Conservation (phyloP, 1,140 invertebrate genomes). For the Drosophila serrata region DNA sequence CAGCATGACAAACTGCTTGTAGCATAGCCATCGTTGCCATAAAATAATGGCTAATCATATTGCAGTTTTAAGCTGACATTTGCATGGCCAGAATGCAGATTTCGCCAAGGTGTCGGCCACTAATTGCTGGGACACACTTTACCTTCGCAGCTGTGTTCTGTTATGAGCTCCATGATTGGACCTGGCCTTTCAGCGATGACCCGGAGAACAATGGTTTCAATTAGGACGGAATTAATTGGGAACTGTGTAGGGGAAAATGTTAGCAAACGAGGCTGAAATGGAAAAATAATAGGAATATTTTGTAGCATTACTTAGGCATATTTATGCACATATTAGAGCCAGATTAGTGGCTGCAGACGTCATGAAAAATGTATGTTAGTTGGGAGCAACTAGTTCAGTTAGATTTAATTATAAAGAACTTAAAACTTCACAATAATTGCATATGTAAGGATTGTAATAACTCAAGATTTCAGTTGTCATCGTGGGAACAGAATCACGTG, state of each 20-base stretch:
- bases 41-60: constrained; percentile 77
- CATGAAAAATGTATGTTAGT: constrained; percentile 17
- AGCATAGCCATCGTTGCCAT: constrained; percentile 30
- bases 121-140: constrained; percentile 39
- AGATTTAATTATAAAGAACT: constrained; percentile 1
- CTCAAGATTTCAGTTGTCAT: neutral
- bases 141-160: neutral
- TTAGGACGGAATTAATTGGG: constrained; percentile 24
- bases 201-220: constrained; percentile 34
- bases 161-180: constrained; percentile 2
- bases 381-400: constrained; percentile 3
- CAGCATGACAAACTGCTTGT: constrained; percentile 38
- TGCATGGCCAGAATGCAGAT: constrained; percentile 44
- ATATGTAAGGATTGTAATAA: neutral
- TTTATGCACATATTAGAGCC: constrained; percentile 18
- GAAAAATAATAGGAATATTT: constrained; percentile 38
- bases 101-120: constrained; percentile 45
- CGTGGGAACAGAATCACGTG: constrained; percentile 9
- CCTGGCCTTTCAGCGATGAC: constrained; percentile 7
- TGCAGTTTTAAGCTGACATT: constrained; percentile 64
- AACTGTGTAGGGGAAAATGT: constrained; percentile 11
- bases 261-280: constrained; percentile 33
- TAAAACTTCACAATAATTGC: neutral
- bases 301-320: constrained; percentile 25
- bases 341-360: neutral